Percentiles rank a stretch among this genome's conserved stretches.
These are phyloP conservation scores for Rhincodon typus DNA, from an alignment of 2,797 vertebrate genomes.

Conservation along the genomic window DNA sequence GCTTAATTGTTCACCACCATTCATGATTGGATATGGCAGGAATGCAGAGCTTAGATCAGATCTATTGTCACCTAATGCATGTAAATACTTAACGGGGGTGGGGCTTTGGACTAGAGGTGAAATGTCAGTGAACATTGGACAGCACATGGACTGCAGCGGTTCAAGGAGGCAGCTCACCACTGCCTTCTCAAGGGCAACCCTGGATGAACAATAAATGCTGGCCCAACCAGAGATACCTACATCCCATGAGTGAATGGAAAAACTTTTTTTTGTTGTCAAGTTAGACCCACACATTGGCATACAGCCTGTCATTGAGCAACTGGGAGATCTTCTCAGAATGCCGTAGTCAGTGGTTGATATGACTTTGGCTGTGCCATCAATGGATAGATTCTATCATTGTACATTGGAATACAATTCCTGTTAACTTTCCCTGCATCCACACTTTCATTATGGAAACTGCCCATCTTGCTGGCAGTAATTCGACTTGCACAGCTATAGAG, in stretches of 20 bases:
- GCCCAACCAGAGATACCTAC: no score
- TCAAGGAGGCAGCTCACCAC: no score
- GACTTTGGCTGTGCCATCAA: background rate
- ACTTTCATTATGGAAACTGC: background rate
- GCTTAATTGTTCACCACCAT: no score
- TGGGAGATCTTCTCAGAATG: no score
- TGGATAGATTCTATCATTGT: background rate
- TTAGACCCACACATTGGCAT: background rate
- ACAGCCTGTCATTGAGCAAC: background rate
- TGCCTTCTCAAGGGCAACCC: no score
- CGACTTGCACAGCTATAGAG: background rate
- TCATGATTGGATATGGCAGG: no score
- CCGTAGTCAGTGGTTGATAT: background rate
- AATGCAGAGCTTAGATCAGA: no score
- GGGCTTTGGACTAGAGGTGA: background rate
- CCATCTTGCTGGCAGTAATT: background rate
- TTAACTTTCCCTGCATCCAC: background rate
- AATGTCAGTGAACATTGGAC: slow-evolving; percentile 19
- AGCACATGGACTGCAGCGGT: no score
- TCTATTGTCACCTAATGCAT: background rate
- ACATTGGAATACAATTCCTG: background rate
- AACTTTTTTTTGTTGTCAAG: background rate
- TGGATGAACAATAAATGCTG: no score
- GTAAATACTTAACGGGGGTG: background rate
- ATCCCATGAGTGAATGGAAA: no score